Base-by-base conservation (phyloP, 2,888 invertebrate species). In the Buathra laborator region DNA sequence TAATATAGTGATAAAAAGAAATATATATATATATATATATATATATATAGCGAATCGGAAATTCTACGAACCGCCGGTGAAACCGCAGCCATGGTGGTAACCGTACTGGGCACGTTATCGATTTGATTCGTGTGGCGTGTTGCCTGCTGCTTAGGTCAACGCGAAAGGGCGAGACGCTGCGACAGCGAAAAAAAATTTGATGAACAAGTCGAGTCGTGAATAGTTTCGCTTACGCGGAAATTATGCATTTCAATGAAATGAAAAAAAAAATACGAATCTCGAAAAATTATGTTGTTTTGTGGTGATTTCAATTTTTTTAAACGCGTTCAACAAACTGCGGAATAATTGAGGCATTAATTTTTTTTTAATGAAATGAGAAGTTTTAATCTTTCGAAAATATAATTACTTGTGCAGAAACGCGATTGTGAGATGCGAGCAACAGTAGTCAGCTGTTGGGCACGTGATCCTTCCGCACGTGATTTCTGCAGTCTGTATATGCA, bases 141-240 rank as follows among this genome's bases (percentile, higher is more conserved):
- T 62, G 62, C 62, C 32, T n/a, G 62, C 32, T 32, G 62, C 62
- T 62, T 62, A 62, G 62, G 62, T 62, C 29, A 62, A 62, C 62
- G 62, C 62, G 62, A 32, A 62, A 32, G 62, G 62, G 62, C 62
- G 62, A 62, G 29, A 59, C 59, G 59, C 59, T 59, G 59, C 59
- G 59, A 59, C 32, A 32, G 62, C 32, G 32, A 62, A 62, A 29
- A 32, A 24, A 24, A 24, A 24, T 32, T 62, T 62, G 62, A 62
- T 62, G 62, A 62, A 14, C 1, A n/a, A 12, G 48, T 2, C n/a
- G n/a, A 37, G 37, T 1, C 37, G 37, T 7, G 37, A 37, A 37
- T 37, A 37, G 37, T 37, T 37, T 37, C 37, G 37, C 37, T 37
- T 37, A 37, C 37, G 9, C 37, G 7, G 9, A 5, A 7, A 37